phyloP scores from a whole-genome alignment of 30 jellyfish, hydroid and myxozoan species.

The Pseudorhiza aurosa region DNA sequence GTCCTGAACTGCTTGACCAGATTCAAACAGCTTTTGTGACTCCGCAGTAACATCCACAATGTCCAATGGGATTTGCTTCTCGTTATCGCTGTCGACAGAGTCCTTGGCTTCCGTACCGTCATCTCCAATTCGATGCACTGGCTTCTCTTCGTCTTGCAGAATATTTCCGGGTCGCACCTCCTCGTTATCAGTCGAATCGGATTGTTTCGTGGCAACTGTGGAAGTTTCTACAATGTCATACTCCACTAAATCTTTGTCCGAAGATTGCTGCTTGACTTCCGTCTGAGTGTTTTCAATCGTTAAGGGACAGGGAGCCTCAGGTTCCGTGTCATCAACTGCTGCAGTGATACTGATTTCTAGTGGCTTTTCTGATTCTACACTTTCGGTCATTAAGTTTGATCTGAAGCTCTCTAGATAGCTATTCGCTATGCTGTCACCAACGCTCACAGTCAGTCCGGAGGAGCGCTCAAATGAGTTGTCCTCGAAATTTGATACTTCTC shows the following conservation, averaged over 20 bases:
- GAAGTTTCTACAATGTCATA: slow-evolving; percentile 63
- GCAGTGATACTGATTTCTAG: slow-evolving; percentile 77
- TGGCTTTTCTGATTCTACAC: slow-evolving; percentile 83
- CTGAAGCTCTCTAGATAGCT: slow-evolving; percentile 57
- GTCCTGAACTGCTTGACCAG: neutral
- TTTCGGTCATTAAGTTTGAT: slow-evolving; percentile 50
- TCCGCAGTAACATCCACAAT: slow-evolving; percentile 3
- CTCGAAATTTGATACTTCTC: slow-evolving; percentile 81
- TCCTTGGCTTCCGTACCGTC: neutral
- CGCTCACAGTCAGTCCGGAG: slow-evolving; percentile 53
- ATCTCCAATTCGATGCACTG: neutral
- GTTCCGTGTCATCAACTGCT: slow-evolving; percentile 2
- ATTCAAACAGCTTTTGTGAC: slow-evolving; percentile 10
- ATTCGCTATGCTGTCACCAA: slow-evolving; percentile 33
- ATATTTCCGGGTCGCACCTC: neutral
- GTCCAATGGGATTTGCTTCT: slow-evolving; percentile 4
- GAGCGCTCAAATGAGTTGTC: slow-evolving; percentile 89
- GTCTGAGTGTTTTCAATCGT: neutral
- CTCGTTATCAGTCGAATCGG: neutral
- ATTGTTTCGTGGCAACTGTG: neutral
- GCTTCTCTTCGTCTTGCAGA: neutral
- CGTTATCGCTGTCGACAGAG: neutral
- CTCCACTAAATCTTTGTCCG: slow-evolving; percentile 43
- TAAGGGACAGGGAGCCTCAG: neutral
- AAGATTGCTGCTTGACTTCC: neutral